phyloP scores from a whole-genome alignment of 2,113 vertebrate species.

The Heterocephalus glaber region DNA sequence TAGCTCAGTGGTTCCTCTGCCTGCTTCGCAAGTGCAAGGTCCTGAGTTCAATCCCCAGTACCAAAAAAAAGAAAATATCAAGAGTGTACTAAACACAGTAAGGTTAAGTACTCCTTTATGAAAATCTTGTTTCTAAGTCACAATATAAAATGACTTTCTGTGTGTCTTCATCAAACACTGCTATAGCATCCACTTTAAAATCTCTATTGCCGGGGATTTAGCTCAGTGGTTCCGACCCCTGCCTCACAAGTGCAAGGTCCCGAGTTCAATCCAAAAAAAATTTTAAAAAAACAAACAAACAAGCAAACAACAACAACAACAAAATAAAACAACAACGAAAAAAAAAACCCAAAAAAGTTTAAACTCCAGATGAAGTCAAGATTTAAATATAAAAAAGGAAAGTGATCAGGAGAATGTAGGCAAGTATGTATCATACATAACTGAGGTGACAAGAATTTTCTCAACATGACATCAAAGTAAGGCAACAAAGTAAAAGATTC shows the following conservation, averaged over 20 bases:
- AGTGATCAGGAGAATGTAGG: background rate
- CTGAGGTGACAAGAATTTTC: background rate
- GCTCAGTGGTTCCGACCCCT: background rate
- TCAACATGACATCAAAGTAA: background rate
- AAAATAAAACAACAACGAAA: too few species aligned
- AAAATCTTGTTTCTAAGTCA: slow-evolving; percentile 29
- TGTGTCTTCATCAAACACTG: slow-evolving; percentile 13
- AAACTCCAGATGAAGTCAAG: background rate
- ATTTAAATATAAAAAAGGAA: slow-evolving; percentile 8
- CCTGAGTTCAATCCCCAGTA: too few species aligned
- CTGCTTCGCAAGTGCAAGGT: too few species aligned
- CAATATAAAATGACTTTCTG: slow-evolving; percentile 33
- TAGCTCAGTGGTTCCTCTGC: too few species aligned
- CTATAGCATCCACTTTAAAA: slow-evolving; percentile 2
- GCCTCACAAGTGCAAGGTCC: too few species aligned
- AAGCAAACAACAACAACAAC: background rate
- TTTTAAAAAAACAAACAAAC: too few species aligned
- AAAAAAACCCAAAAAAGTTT: background rate
- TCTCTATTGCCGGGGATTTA: background rate
- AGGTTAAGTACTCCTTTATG: background rate
- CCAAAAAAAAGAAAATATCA: slow-evolving; percentile 56
- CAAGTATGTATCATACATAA: background rate
- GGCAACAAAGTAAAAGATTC: background rate
- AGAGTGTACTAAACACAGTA: background rate
- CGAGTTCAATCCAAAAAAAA: too few species aligned